Evolutionary conservation across 2,888 invertebrate species (phyloP).

Genomic region (Hesperia comma): DNA sequence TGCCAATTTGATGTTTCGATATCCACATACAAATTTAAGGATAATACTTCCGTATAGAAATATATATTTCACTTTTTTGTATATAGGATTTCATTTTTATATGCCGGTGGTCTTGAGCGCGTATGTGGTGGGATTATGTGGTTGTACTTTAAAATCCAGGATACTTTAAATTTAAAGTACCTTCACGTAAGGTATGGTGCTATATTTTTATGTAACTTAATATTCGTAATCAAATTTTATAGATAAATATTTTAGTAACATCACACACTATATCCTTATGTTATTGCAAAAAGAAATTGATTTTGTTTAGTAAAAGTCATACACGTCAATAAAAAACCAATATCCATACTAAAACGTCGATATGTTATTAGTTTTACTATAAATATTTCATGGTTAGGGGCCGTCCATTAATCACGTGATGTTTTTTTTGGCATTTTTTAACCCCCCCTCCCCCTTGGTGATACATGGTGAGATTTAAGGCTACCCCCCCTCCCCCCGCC

Average conservation of each 20-base stretch:
- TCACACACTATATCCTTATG: conserved; percentile 16
- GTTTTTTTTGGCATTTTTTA: too few species aligned
- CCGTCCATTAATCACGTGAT: too few species aligned
- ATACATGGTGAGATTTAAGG: too few species aligned
- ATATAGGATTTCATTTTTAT: conserved; percentile 42
- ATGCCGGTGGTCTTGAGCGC: conserved; percentile 48
- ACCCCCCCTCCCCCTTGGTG: too few species aligned
- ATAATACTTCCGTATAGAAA: conserved; percentile 44
- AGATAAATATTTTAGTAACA: conserved; percentile 45
- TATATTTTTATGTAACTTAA: conserved; percentile 50
- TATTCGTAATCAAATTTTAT: conserved; percentile 21
- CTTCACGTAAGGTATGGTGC: conserved; percentile 73
- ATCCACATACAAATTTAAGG: conserved; percentile 41
- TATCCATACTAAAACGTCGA: neutral
- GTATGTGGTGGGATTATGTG: conserved; percentile 57
- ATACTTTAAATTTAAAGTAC: conserved; percentile 61
- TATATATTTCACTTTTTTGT: conserved; percentile 34
- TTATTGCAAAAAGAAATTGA: neutral
- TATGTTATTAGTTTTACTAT: conserved; percentile 1
- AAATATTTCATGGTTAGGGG: neutral
- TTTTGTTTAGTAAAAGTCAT: too few species aligned
- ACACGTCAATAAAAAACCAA: neutral
- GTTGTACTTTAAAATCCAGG: conserved; percentile 59
- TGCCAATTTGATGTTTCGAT: conserved; percentile 58
- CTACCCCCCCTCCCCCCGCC: too few species aligned